Base-by-base conservation (phyloP, 2,113 vertebrate genomes). In the Hippocampus mohnikei region DNA sequence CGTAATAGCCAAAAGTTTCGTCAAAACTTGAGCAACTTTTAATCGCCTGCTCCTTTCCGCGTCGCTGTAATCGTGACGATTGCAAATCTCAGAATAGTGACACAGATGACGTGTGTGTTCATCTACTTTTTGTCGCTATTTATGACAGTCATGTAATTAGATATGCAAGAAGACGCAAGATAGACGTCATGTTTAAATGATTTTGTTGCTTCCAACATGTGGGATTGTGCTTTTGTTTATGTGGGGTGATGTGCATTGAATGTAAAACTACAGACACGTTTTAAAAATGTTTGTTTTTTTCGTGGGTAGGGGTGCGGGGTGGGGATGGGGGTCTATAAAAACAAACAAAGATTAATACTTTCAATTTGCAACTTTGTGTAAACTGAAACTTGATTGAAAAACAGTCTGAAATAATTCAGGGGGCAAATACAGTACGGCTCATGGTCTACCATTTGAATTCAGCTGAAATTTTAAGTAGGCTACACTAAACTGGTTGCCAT, bases 221-320 rank as follows among this genome's bases (percentile, higher is more conserved):
- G 46, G 16, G 15, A 16, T 18, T 16, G 18, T 53, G 52, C n/a
- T 53, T 53, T 53, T n/a, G 7, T 10, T 44, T 53, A n/a, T 10
- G 8, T 18, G 8, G 52, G 8, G 52, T n/a, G 21, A 11, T 53
- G 52, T 11, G n/a, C 46, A 48, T 5, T 18, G 46, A 16, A 50
- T 50, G 46, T 20, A 18, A 50, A 48, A 48, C 13, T 48, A 16
- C 15, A 16, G 46, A 48, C 46, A 50, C 5, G 16, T 16, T 50
- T 16, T 20, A 18, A 50, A 50, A 50, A 44, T 20, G 46, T 5
- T 3, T 50, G 6, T 50, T 4, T 50, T 50, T 50, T 13, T 50
- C n/a, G n/a, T n/a, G n/a, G n/a, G n/a, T 50, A 1, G 1, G 1
- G 18, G 15, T 3, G 1, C 5, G 15, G 6, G 15, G 15, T 5